Conservation (phyloP, 1,140 invertebrate genomes). For the Hirudo medicinalis region DNA sequence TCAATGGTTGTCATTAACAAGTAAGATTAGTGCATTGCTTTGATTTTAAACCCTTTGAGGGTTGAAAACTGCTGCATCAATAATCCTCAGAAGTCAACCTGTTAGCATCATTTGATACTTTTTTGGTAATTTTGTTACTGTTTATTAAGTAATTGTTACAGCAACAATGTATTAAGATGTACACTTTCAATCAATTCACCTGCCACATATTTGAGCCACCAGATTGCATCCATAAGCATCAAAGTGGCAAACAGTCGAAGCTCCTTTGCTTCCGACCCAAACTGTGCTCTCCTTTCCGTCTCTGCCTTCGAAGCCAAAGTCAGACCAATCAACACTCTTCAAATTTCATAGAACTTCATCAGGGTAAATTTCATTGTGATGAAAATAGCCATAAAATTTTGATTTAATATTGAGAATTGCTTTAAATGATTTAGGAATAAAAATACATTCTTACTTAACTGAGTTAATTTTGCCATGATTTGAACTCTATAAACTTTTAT, state of each 20-base stretch:
- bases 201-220: constrained; percentile 71
- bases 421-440: too few species aligned
- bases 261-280: constrained; percentile 74
- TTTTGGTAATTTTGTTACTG: too few species aligned
- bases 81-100: too few species aligned
- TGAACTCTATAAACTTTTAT: not conserved
- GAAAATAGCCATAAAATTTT: not conserved
- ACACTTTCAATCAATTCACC: constrained; percentile 41
- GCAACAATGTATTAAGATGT: not conserved
- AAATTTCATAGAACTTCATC: not conserved
- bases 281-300: constrained; percentile 60
- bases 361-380: not conserved
- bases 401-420: too few species aligned
- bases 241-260: constrained; percentile 82
- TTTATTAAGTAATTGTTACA: not conserved
- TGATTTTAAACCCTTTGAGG: too few species aligned
- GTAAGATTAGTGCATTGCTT: too few species aligned
- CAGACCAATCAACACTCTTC: constrained; percentile 56
- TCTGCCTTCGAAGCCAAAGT: constrained; percentile 59
- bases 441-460: not conserved
- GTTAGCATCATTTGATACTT: too few species aligned
- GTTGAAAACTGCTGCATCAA: too few species aligned
- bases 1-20: too few species aligned
- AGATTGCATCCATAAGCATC: constrained; percentile 89
- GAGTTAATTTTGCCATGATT: not conserved